Base-by-base conservation (phyloP, 2,888 invertebrate genomes). In the Acronicta aceris region DNA sequence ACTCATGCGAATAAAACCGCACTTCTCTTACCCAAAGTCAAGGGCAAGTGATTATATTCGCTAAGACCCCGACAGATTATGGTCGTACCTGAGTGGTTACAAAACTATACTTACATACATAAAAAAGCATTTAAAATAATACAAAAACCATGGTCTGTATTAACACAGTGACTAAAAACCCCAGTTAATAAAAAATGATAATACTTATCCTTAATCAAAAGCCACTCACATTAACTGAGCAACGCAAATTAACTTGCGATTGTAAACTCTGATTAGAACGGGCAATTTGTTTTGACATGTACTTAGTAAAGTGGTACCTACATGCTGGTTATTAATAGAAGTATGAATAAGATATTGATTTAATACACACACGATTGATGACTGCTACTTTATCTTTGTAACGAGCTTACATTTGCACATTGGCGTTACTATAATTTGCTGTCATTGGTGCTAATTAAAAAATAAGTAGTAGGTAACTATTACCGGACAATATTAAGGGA, bases 251-350 rank as follows among this genome's bases (percentile, higher is more conserved):
- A 33, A 38, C 38, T 38, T 61, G 59, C 62, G 78, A 85, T 83
- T 69, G 63, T 55, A 53, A 49, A 54, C 50, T 43, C 59, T 73
- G 76, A 80, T 77, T 72, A 72, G 64, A 57, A 27, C n/a, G 40
- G 53, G 73, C 77, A 78, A 83, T 83, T 83, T 79, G 68, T 85
- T 82, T 78, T 80, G 82, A 82, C 85, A 81, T 71, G 63, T 81
- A 79, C 78, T 80, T 80, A 82, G 59, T 65, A 70, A 57, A 21
- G 41, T 47, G 30, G 57, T 53, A 41, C 41, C 16, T 36, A 46
- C 50, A 25, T 33, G 9, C n/a, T 16, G 10, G 7, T 67, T 55
- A 67, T 71, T 67, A 67, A 56, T 56, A 40, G 9, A 60, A 36
- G 63, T 74, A 64, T 67, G 60, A 74, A 73, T 67, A 46, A 63